Evolutionary conservation across 1,140 invertebrate genomes (phyloP).

Genomic region (Temnothorax nylanderi): DNA sequence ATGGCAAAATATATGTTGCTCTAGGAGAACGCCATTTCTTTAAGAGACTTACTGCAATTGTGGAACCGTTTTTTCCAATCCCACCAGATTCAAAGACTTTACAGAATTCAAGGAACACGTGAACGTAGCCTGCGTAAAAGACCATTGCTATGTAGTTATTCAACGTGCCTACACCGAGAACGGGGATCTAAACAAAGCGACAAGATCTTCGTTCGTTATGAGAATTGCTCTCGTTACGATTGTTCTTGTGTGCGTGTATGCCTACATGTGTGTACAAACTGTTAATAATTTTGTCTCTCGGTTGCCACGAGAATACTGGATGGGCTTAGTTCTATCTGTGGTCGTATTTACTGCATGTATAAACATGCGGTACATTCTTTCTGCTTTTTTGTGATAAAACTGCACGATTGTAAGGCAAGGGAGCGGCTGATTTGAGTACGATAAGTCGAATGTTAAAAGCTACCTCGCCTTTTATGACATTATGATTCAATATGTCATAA

Average conservation of each 20-base stretch:
- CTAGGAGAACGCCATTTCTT: slow-evolving; percentile 37
- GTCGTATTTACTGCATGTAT: slow-evolving; percentile 23
- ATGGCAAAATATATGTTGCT: slow-evolving; percentile 48
- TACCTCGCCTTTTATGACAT: neutral
- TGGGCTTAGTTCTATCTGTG: slow-evolving; percentile 68
- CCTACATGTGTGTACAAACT: neutral
- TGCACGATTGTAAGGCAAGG: slow-evolving; percentile 27
- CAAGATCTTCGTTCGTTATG: slow-evolving; percentile 69
- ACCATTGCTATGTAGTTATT: slow-evolving; percentile 87
- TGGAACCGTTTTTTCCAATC: slow-evolving; percentile 96
- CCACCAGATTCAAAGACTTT: slow-evolving; percentile 91
- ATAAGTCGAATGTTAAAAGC: neutral
- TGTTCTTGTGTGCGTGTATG: slow-evolving; percentile 2
- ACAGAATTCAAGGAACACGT: slow-evolving; percentile 89
- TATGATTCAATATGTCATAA: neutral
- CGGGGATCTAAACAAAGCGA: slow-evolving; percentile 87
- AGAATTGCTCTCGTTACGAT: slow-evolving; percentile 40
- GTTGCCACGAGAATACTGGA: neutral
- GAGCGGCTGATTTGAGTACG: slow-evolving; percentile 42
- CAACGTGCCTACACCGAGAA: slow-evolving; percentile 85
- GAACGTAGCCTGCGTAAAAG: slow-evolving; percentile 89
- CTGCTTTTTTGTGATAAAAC: slow-evolving; percentile 15
- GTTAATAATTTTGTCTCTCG: slow-evolving; percentile 10
- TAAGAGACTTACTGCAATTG: slow-evolving; percentile 92
- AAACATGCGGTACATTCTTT: slow-evolving; percentile 27